Evolutionary conservation across 2,797 vertebrate species (phyloP), one percentile per base, ranked within the genome.

Genomic region (Crax fasciolata): DNA sequence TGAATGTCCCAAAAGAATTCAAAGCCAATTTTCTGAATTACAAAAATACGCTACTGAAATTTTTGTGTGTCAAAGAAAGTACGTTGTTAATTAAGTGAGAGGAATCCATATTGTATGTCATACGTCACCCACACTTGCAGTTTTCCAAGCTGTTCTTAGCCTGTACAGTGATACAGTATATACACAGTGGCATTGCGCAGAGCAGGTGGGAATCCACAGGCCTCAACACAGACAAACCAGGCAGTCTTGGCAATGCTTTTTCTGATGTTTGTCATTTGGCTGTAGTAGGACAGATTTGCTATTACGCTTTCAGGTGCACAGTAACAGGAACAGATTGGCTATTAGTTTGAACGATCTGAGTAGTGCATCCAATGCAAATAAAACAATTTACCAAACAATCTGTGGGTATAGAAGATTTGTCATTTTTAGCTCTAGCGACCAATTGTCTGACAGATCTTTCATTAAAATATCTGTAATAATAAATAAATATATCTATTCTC

Each of bases 141-240:
- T 3, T 70, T 58, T 88, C 68, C 95, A 94, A 92, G 84, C 78
- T 93, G 93, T 79, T 81, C 84, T 87, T 79, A 89, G 84, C 58
- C 82, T 87, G 58, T 58, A 55, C 84, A 87, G 81, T 0, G 28
- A 87, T 43, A 75, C 80, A 79, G 86, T 73, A 8, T 71, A 10
- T 32, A 51, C 5, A 0, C 73, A 73, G 84, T 28, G 52, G 25
- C 61, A 55, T 87, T 80, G 82, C 87, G 73, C 51, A 48, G 91
- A 92, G 44, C 90, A 94, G 93, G 94, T 93, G 92, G 93, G 86
- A 84, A 77, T 68, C 90, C 77, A 74, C 92, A 79, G 89, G 82
- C 92, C 90, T 75, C 75, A 48, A 24, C 66, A 44, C 70, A 73
- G 75, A 32, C 61, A 55, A 95, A 73, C 24, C 62, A 87, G 39